Base-by-base conservation (phyloP, 2,888 invertebrate genomes). In the Apotomis betuletana region DNA sequence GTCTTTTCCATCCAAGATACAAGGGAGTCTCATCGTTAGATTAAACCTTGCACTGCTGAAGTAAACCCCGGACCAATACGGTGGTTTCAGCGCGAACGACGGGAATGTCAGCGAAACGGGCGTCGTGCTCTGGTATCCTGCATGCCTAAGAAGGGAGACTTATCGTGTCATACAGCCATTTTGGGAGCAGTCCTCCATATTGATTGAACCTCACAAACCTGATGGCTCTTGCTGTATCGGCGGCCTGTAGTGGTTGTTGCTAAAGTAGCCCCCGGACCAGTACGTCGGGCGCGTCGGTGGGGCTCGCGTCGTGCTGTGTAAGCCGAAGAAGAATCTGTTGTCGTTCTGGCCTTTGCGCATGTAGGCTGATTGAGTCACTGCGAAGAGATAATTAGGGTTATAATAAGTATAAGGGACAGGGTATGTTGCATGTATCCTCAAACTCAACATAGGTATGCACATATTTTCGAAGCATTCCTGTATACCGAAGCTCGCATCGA, bases 221-320 rank as follows among this genome's bases (percentile, higher is more conserved):
- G 91, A 86, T 51, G 91, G 91, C 78, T 85, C 74, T 57, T 85
- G 82, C 2, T 81, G 78, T 15, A 76, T 69, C 3, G 85, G 90
- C 46, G 90, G 90, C 52, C 85, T 81, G 73, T 90, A 91, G 1
- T 79, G 77, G 75, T 91, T 89, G 8, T 77, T 80, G 5, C 84
- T 85, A 70, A 91, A 91, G 54, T 83, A 79, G 38, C 91, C 92
- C 4, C 90, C 90, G 3, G 87, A 83, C 77, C 81, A 82, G 71
- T 84, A 88, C 0, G 89, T 67, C 12, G 73, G 71, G 4, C 41
- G 70, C 69, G 70, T 13, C 49, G 67, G 51, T 8, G 54, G 58
- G 54, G 36, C 10, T 55, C 60, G 69, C 36, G 71, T 13, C 5
- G 67, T 13, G 58, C 62, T 76, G 69, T 51, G 69, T 64, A 67